Evolutionary conservation across 1,140 invertebrate genomes (phyloP).

Genomic region (Brachystomella parvula): DNA sequence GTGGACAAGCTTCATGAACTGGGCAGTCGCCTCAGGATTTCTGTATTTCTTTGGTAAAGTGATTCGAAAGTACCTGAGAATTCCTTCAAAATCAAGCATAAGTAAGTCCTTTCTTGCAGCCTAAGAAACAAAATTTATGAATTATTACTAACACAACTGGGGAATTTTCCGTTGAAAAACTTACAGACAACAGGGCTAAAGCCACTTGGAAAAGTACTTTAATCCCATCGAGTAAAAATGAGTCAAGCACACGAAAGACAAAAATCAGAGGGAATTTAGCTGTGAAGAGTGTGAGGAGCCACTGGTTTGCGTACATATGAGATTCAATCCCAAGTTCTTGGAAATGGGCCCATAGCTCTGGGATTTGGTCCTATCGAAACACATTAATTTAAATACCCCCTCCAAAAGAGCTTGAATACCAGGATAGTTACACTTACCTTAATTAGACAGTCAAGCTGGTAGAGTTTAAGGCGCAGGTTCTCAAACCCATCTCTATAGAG

Average conservation of each 20-base stretch:
- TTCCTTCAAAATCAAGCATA: slow-evolving; percentile 90
- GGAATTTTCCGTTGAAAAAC: slow-evolving; percentile 25
- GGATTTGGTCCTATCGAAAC: slow-evolving; percentile 76
- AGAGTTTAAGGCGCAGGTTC: slow-evolving; percentile 86
- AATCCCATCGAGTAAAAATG: slow-evolving; percentile 88
- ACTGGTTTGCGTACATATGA: slow-evolving; percentile 99
- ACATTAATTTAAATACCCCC: too few species aligned
- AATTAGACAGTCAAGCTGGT: slow-evolving; percentile 91
- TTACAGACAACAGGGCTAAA: slow-evolving; percentile 78
- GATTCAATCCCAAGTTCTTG: slow-evolving; percentile 83
- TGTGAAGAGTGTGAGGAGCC: slow-evolving; percentile 98
- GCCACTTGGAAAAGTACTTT: slow-evolving; percentile 95
- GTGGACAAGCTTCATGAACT: slow-evolving; percentile 75
- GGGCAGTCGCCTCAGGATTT: slow-evolving; percentile 75
- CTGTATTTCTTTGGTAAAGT: slow-evolving; percentile 92
- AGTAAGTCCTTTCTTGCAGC: slow-evolving; percentile 85
- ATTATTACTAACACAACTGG: slow-evolving; percentile 10
- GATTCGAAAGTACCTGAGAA: slow-evolving; percentile 85
- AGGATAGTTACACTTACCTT: slow-evolving; percentile 53
- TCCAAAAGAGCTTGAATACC: slow-evolving; percentile 17
- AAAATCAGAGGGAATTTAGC: slow-evolving; percentile 95
- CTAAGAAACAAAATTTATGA: slow-evolving; percentile 46
- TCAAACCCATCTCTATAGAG: slow-evolving; percentile 95
- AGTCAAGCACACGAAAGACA: slow-evolving; percentile 94
- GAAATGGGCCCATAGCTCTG: slow-evolving; percentile 85